These are phyloP conservation scores for Coptodon bakossiorum DNA, from an alignment of 2,113 vertebrate species.

Conservation along the genomic window DNA sequence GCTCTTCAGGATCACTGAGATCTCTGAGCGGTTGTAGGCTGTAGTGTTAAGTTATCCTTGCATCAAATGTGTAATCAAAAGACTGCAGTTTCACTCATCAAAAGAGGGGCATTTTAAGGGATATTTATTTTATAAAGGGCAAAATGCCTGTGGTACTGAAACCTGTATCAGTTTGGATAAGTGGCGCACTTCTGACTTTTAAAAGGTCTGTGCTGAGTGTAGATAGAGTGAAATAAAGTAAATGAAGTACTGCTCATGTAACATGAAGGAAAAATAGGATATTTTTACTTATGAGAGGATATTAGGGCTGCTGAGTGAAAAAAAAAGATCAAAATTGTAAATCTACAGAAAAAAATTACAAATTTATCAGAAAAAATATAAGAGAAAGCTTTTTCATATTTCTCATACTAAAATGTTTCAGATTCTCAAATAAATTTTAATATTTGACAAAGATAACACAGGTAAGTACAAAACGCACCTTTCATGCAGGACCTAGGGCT, in stretches of 20 bases:
- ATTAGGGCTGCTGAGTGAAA: neutral
- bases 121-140: constrained; percentile 7
- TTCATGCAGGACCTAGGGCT: neutral
- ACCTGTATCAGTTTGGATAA: neutral
- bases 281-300: neutral
- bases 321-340: neutral
- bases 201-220: neutral
- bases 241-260: rapidly evolving
- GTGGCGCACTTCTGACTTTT: neutral
- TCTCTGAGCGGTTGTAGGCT: neutral
- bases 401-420: neutral
- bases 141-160: neutral
- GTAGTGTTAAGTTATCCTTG: neutral
- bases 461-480: neutral
- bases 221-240: neutral
- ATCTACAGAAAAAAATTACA: neutral
- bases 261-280: neutral
- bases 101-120: neutral
- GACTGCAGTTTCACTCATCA: neutral
- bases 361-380: neutral
- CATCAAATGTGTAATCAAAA: neutral
- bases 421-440: neutral
- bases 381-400: neutral
- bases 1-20: neutral
- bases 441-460: neutral